These are phyloP conservation scores for Regulus satrapa DNA, from an alignment of 2,113 vertebrate species.

Conservation along the genomic window DNA sequence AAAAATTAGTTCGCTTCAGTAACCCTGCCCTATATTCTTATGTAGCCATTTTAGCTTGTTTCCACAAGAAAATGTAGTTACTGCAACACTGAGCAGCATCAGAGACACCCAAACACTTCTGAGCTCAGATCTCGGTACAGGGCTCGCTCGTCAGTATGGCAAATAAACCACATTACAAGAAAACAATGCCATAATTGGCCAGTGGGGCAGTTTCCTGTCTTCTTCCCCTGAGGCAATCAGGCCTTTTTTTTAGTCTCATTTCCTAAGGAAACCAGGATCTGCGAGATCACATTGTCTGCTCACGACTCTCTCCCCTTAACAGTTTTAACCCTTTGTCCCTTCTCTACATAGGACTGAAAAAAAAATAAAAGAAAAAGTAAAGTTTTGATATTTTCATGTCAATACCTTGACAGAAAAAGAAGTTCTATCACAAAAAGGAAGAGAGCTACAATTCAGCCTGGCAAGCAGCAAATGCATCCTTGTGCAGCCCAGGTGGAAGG, in stretches of 20 bases:
- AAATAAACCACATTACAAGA: conserved; percentile 28
- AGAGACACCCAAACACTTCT: background rate
- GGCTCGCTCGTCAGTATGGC: background rate
- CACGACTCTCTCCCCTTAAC: background rate
- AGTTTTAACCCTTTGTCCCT: conserved; percentile 47
- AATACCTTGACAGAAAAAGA: background rate
- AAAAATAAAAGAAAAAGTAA: too few relatives aligned
- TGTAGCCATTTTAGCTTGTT: background rate
- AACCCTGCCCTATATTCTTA: background rate
- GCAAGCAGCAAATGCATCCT: background rate
- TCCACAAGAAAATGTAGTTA: background rate
- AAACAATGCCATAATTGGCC: conserved; percentile 59
- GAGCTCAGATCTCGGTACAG: background rate
- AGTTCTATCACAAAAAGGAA: background rate
- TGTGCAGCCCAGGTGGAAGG: background rate
- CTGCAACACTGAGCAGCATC: background rate
- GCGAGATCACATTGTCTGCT: conserved; percentile 41
- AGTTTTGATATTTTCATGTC: background rate
- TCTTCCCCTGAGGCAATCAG: conserved; percentile 56
- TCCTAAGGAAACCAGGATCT: conserved; percentile 60
- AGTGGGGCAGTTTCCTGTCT: conserved; percentile 51
- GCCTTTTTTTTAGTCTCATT: conserved; percentile 34
- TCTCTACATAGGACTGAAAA: background rate
- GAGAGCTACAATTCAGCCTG: background rate
- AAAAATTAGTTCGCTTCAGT: background rate